Conservation (phyloP, 1,140 invertebrate species). For the Dendrolimus kikuchii region DNA sequence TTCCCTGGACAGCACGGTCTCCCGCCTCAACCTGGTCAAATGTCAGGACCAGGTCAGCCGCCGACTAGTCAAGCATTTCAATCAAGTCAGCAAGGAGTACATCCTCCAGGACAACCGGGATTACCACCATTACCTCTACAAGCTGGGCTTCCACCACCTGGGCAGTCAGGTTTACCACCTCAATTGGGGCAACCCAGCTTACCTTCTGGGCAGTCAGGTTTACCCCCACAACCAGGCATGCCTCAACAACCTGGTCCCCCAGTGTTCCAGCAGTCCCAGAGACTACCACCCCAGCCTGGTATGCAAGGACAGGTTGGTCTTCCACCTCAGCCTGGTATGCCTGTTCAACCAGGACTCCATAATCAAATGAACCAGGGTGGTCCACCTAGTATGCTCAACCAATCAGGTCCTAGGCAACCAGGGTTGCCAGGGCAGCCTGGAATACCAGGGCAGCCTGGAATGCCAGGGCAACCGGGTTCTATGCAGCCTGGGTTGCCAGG, state of each 20-base stretch:
- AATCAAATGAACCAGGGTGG: slow-evolving; percentile 20
- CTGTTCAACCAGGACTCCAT: slow-evolving; percentile 5
- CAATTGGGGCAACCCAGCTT: slow-evolving; percentile 15
- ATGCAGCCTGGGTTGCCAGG: not conserved
- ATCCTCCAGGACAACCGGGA: slow-evolving; percentile 17
- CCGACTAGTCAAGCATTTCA: slow-evolving; percentile 8
- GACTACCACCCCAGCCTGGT: slow-evolving; percentile 8
- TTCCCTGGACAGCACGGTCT: slow-evolving; percentile 33
- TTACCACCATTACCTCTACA: slow-evolving; percentile 16
- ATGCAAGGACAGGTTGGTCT: slow-evolving; percentile 15
- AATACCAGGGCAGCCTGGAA: slow-evolving; percentile 11
- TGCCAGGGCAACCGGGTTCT: slow-evolving; percentile 7
- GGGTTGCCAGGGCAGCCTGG: slow-evolving; percentile 16
- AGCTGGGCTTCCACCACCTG: slow-evolving; percentile 18
- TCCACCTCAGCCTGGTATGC: slow-evolving; percentile 18
- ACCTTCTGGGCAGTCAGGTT: slow-evolving; percentile 10
- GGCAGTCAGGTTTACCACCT: slow-evolving; percentile 12
- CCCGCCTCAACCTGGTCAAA: slow-evolving; percentile 29
- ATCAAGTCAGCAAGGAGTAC: slow-evolving; percentile 12
- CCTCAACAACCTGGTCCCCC: slow-evolving; percentile 33
- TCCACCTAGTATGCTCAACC: slow-evolving; percentile 25
- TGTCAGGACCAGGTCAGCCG: slow-evolving; percentile 8
- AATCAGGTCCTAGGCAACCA: slow-evolving; percentile 10
- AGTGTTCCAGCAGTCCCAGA: slow-evolving; percentile 9
- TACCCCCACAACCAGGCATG: slow-evolving; percentile 13